Base-by-base conservation (phyloP, 2,797 vertebrate genomes). In the Gadopsis bispinosus region DNA sequence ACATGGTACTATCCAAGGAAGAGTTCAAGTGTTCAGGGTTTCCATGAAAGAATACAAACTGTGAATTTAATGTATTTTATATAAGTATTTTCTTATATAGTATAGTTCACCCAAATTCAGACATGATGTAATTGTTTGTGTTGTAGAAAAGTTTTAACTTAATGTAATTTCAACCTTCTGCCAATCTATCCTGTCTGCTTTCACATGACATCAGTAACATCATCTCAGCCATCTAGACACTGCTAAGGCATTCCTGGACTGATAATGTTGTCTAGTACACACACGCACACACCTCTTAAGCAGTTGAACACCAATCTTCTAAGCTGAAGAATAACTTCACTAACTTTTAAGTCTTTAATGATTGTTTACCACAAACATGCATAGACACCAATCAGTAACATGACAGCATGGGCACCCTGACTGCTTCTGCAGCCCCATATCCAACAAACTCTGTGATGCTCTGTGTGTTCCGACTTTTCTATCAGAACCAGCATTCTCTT, bases 281-380 rank as follows among this genome's bases (percentile, higher is more conserved):
- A 29, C 53, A 68, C 35, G 12, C 16, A 45, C 51, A 53, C 48
- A 26, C 51, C 26, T 45, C 26, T 43, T 31, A 33, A 58, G 33
- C 31, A 39, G 22, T 13, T 26, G 4, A 26, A 35, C 13, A 47
- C 12, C 4, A n/a, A 16, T 7, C 29, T 56, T 39, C 37, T 35
- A 8, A 35, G 6, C 33, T 35, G 35, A 35, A 35, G 7, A 35
- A 35, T 35, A 7, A 35, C 35, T 7, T 35, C 7, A 35, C 35
- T 35, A 5, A 35, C 35, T 56, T 19, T 20, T 45, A 33, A 56
- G 37, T 45, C 29, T 63, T 68, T 45, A 62, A 55, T 76, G 22
- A 41, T 50, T 41, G 35, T 29, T 20, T 7, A n/a, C 14, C 20
- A 62, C 9, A 76, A 35, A 43, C 11, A 62, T 39, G 12, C 39